Base-by-base conservation (phyloP, 2,888 invertebrate genomes). In the Dyspetes luteomarginatus region DNA sequence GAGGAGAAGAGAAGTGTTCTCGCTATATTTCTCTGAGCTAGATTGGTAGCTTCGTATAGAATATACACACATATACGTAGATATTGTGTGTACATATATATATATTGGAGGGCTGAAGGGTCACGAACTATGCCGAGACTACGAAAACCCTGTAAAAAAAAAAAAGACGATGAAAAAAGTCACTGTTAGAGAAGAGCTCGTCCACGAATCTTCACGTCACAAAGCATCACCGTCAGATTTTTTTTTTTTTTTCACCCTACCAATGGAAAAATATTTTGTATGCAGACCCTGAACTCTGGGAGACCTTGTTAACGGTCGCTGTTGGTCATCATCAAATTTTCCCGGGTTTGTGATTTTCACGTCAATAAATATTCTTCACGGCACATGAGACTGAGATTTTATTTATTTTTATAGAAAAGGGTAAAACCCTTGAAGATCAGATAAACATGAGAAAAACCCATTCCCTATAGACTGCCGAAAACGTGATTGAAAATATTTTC, bases 311-410 rank as follows among this genome's bases (percentile, higher is more conserved):
- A 58, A 58, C 5, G 17, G 9, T 26, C 45, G 55, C 28, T 9
- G 17, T 19, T 17, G 50, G 26, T 73, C 50, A 52, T 73, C 50
- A 52, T 78, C 72, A 60, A 72, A 50, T 58, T 73, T 67, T 36
- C 43, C 15, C 30, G 7, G 9, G 43, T 22, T 22, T 17, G 52
- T 60, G 41, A 60, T 58, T 58, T 67, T 65, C 19, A 5, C 30
- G 41, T 55, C 48, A 36, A 68, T 62, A 68, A 55, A 73, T 73
- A 56, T 69, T 56, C 58, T 62, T 7, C 9, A 12, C 0, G 48
- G 50, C 26, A 36, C 22, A 9, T 30, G 45, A 45, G 24, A 65
- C 36, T 78, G 55, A 68, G 52, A 48, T 75, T 68, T 48, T 56
- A 45, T 62, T 48, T 17, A 15, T n/a, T n/a, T n/a, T n/a, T n/a